phyloP scores from a whole-genome alignment of 1,140 invertebrate species.

The Drosophila pruinosa region DNA sequence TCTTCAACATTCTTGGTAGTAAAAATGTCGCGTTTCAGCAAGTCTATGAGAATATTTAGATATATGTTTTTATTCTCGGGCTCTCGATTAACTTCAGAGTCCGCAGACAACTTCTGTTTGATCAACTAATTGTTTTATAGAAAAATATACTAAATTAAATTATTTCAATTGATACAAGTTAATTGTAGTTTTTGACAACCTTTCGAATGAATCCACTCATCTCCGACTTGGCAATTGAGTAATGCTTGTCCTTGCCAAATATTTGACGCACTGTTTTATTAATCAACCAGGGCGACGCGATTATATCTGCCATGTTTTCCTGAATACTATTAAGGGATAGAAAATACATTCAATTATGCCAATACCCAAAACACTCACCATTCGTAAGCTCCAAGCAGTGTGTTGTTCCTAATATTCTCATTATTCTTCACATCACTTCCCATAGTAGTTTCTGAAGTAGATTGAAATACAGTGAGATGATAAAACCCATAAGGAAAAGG shows the following conservation, averaged over 20 bases:
- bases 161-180: neutral
- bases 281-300: conserved; percentile 66
- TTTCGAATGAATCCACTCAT: conserved; percentile 63
- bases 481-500: too few relatives aligned
- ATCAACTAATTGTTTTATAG: too few relatives aligned
- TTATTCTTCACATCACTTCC: conserved; percentile 50
- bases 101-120: too few relatives aligned
- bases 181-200: conserved; percentile 1
- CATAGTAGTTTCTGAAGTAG: conserved; percentile 69
- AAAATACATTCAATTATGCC: neutral
- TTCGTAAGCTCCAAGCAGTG: too few relatives aligned
- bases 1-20: conserved; percentile 67
- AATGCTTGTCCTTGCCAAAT: conserved; percentile 45
- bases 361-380: conserved; percentile 58
- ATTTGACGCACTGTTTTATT: conserved; percentile 41
- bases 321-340: conserved; percentile 57
- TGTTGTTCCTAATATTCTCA: conserved; percentile 34
- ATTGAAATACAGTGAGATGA: too few relatives aligned
- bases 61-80: neutral
- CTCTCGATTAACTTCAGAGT: conserved; percentile 40
- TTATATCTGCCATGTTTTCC: conserved; percentile 74
- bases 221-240: conserved; percentile 47
- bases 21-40: conserved; percentile 55
- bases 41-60: conserved; percentile 23
- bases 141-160: neutral